Percentiles rank a stretch among this genome's conserved stretches.
Conservation (phyloP, 2,888 invertebrate genomes). For the Hemaris fuciformis region DNA sequence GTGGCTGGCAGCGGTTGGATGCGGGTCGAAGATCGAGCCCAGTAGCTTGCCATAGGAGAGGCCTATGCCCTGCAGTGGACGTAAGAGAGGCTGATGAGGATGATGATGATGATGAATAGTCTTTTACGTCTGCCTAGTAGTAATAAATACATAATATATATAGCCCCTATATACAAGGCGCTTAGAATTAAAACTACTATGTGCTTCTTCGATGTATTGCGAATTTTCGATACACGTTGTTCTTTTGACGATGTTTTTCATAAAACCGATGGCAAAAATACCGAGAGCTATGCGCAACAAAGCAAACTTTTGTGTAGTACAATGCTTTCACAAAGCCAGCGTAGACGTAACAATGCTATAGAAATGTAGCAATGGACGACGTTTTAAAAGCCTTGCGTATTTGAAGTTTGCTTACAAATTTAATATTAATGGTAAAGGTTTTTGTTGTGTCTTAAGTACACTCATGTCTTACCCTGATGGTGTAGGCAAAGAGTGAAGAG, state of each 20-base stretch:
- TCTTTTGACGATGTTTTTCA: slow-evolving; percentile 10
- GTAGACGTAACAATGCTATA: slow-evolving; percentile 20
- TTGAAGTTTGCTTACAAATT: not conserved
- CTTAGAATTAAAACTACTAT: too few relatives aligned
- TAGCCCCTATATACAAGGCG: too few relatives aligned
- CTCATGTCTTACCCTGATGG: too few relatives aligned
- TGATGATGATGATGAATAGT: too few relatives aligned
- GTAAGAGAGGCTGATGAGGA: too few relatives aligned
- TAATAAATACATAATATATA: too few relatives aligned
- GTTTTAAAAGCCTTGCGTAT: not conserved
- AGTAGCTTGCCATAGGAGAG: too few relatives aligned
- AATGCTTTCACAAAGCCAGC: slow-evolving; percentile 35
- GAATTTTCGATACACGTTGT: not conserved
- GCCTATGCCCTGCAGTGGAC: too few relatives aligned
- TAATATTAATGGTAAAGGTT: not conserved
- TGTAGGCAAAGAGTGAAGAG: too few relatives aligned
- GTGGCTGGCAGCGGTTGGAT: too few relatives aligned
- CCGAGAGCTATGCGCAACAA: slow-evolving; percentile 31
- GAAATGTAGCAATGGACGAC: slow-evolving; percentile 15
- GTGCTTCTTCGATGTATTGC: not conserved
- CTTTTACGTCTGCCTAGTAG: too few relatives aligned
- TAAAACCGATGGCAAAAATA: slow-evolving; percentile 12
- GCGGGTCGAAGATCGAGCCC: too few relatives aligned
- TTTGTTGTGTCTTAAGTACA: not conserved
- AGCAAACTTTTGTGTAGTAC: slow-evolving; percentile 40